phyloP scores from a whole-genome alignment of 2,113 vertebrate genomes.

The pig (Sus scrofa) region T2T-Sscrofa CM000823.6:45960001-45960500 shows the following conservation, averaged over 20 bases:
- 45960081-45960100: background rate
- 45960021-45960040: background rate
- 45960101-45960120: background rate
- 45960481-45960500: too few species aligned
- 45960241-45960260: background rate
- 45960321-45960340: background rate
- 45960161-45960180: background rate
- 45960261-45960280: too few species aligned
- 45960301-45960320: background rate
- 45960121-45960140: background rate
- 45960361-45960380: background rate
- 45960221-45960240: background rate
- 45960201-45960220: background rate
- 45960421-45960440: too few species aligned
- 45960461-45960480: too few species aligned
- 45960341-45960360: background rate
- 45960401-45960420: too few species aligned
- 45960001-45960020: background rate
- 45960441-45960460: too few species aligned
- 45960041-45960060: accelerated
- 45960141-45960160: background rate
- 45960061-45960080: background rate
- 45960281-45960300: background rate
- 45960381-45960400: too few species aligned
- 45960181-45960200: background rate